Evolutionary conservation across 2,797 vertebrate genomes (phyloP), one percentile per base, ranked within the genome.

Genomic region (Pantherophis alleghaniensis): DNA sequence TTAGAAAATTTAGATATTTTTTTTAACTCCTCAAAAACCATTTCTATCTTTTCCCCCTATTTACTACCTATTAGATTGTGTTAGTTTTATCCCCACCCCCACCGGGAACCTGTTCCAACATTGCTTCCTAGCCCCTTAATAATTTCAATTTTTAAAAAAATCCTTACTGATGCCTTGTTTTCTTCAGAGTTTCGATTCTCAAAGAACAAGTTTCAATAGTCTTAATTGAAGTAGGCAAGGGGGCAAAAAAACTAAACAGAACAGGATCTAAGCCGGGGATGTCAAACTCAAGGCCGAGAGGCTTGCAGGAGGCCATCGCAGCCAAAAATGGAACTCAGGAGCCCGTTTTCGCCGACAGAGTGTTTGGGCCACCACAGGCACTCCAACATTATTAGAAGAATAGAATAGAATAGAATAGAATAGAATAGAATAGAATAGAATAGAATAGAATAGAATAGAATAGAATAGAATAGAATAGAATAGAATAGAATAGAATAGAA

Each of bases 401-500:
- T 53, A 10, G 51, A 53, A 0, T 53, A 10, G 51, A 53, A 0
- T 53, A 10, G 51, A 53, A 0, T 53, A 10, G 51, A 53, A 0
- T 53, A 10, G 51, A 47, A 0, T 47, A 7, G 47, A 51, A 0
- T 51, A 51, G 47, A 51, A 0, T 51, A 51, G 47, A 51, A 0
- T 51, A 51, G 47, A 51, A 0, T 51, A 7, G 47, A 51, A 0
- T 51, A 51, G 47, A 51, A 0, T 51, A 51, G 47, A 51, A 1
- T 51, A 51, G 47, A 51, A 7, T 51, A 51, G 47, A 51, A 7
- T 51, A 51, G 47, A 51, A 7, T 51, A 47, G 47, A 47, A 6
- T 47, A 47, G 47, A 47, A 47, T 47, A 47, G 47, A 47, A 47
- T 7, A 47, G 47, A 47, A 47, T 5, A 47, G 47, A 47, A 47